Evolutionary conservation across 1,140 invertebrate genomes (phyloP).

Genomic region (Euura saliciscinereae): DNA sequence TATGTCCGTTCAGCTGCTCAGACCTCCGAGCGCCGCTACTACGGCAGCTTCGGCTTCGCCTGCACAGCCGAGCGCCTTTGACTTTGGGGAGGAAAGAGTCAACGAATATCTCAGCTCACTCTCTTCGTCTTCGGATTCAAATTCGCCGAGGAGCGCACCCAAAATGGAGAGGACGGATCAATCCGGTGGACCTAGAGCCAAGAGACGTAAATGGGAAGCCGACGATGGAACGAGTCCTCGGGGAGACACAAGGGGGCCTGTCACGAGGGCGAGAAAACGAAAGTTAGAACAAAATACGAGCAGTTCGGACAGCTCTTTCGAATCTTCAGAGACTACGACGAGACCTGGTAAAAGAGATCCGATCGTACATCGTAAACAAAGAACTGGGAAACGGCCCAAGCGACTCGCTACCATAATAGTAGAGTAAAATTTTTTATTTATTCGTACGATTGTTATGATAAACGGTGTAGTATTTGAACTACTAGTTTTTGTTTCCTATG

Average conservation of each 20-base stretch:
- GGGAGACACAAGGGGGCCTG: constrained; percentile 30
- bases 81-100: constrained; percentile 62
- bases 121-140: constrained; percentile 55
- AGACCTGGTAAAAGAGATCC: constrained; percentile 24
- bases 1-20: constrained; percentile 33
- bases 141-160: constrained; percentile 34
- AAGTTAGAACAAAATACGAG: constrained; percentile 39
- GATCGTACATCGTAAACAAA: constrained; percentile 44
- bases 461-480: not conserved
- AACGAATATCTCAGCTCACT: constrained; percentile 62
- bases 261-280: constrained; percentile 45
- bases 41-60: constrained; percentile 29
- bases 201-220: constrained; percentile 14
- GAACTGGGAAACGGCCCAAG: constrained; percentile 42
- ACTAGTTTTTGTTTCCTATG: constrained; percentile 27
- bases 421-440: constrained; percentile 33
- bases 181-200: constrained; percentile 1
- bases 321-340: constrained; percentile 21
- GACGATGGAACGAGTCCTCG: constrained; percentile 3
- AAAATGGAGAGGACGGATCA: not conserved
- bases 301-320: constrained; percentile 26
- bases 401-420: constrained; percentile 35
- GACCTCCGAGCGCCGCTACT: constrained; percentile 32
- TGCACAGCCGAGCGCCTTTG: constrained; percentile 56
- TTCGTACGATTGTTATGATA: constrained; percentile 20